A percentile compares a stretch with the other conserved stretches of the same genome.
Evolutionary conservation across 2,113 vertebrate genomes (phyloP).

Genomic region (Lepidiolamprologus cunningtoni): DNA sequence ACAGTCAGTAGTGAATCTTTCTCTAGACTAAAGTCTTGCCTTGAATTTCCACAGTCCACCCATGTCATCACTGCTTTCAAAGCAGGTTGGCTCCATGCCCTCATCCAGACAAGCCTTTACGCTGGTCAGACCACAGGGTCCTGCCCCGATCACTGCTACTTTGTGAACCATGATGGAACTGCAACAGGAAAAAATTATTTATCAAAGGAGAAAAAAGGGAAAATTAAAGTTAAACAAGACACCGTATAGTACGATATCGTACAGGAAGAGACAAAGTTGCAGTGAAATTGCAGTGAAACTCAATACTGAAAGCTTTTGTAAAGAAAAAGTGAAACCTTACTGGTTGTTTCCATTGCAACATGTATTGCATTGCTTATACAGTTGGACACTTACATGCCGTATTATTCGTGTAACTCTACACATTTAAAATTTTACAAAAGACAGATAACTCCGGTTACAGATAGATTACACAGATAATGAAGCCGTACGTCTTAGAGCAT

Average conservation of each 20-base stretch:
- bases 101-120: conserved; percentile 84
- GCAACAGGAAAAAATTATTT: neutral
- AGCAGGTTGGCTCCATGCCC: conserved; percentile 81
- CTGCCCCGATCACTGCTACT: conserved; percentile 81
- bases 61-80: conserved; percentile 78
- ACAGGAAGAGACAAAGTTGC: neutral
- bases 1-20: neutral
- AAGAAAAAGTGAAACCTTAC: neutral
- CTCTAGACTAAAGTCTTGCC: conserved; percentile 19
- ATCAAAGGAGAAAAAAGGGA: neutral
- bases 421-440: neutral
- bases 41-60: conserved; percentile 84
- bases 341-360: neutral
- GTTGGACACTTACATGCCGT: neutral
- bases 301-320: neutral
- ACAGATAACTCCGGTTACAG: neutral
- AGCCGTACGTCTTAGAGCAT: neutral
- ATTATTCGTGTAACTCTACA: neutral
- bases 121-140: conserved; percentile 72
- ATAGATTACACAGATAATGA: neutral
- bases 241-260: fast-evolving
- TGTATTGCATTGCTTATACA: neutral
- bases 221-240: neutral
- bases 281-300: neutral
- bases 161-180: conserved; percentile 47